Base-by-base conservation (phyloP, 2,113 vertebrate genomes). In the Vulpes lagopus region DNA sequence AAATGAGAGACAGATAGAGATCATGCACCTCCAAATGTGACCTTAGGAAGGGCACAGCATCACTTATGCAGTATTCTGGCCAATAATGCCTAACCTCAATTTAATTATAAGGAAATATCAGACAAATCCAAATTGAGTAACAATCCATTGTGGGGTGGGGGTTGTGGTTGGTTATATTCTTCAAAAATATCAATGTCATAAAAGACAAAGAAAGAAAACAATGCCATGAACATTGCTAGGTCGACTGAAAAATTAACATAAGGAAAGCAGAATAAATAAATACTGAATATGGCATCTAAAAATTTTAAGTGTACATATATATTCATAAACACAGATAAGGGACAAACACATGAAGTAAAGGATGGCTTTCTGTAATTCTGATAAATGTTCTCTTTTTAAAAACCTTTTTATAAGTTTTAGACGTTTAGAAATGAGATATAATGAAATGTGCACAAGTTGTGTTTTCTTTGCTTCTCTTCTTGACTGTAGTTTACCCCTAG, bases 201-300 rank as follows among this genome's bases (percentile, higher is more conserved):
- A 83, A 65, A 83, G 57, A 69, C 20, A 86, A 91, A 59, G 69
- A 51, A 88, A 74, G 67, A 14, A 74, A 96, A 30, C 67, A 93
- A 92, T 49, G 64, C 64, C 55, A 62, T 43, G 73, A 32, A 32
- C 53, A 30, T 65, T 92, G 64, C 49, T 65, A 64, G 23, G 76
- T 57, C 57, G 65, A 32, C 10, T 59, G n/a, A 88, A 89, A 88
- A 71, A 64, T 81, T 69, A 91, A 67, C 43, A 43, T 43, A 73
- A 38, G 22, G 22, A 65, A 27, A 32, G 60, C 23, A 74, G 20
- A 65, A 93, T 2, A 89, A 49, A 74, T 20, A 65, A 79, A 38
- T 55, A 35, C 32, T 71, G 53, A 87, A 71, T 55, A 53, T 1
- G 30, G 14, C n/a, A 5, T 55, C 87, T 79, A 27, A 62, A 76